phyloP scores from a whole-genome alignment of 2,113 vertebrate genomes.

The Alligator sinensis region DNA sequence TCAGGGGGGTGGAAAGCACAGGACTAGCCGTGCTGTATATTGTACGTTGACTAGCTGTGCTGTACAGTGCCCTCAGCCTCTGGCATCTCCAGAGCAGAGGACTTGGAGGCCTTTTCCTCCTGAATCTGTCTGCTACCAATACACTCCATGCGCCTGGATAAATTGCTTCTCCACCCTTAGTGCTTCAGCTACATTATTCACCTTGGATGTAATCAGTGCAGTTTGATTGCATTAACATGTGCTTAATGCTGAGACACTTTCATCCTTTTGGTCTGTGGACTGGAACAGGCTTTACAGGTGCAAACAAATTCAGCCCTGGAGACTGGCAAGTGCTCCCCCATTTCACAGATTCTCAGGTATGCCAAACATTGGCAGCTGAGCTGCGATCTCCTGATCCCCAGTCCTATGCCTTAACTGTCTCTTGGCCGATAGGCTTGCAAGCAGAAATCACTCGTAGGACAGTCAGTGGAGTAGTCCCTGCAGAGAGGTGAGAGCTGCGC shows the following conservation, averaged over 20 bases:
- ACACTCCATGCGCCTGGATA: neutral
- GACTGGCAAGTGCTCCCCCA: neutral
- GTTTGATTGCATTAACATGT: neutral
- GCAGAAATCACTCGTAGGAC: too few species aligned
- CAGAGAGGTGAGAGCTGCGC: neutral
- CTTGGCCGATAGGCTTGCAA: too few species aligned
- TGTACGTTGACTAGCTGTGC: neutral
- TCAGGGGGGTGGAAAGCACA: neutral
- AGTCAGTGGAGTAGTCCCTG: too few species aligned
- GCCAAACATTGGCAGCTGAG: neutral
- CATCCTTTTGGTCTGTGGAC: neutral
- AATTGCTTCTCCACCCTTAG: neutral
- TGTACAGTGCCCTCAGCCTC: too few species aligned
- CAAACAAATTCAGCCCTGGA: neutral
- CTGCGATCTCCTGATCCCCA: neutral
- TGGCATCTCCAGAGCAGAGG: accelerated
- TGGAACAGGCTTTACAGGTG: neutral
- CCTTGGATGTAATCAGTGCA: neutral
- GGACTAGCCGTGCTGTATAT: too few species aligned
- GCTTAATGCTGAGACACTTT: neutral
- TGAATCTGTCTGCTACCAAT: neutral
- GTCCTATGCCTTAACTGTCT: neutral
- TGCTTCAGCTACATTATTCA: neutral
- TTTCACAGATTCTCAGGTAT: neutral
- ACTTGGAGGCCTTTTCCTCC: neutral